These are phyloP conservation scores for Cacatua alba DNA, from an alignment of 2,113 vertebrate genomes.

Conservation along the genomic window DNA sequence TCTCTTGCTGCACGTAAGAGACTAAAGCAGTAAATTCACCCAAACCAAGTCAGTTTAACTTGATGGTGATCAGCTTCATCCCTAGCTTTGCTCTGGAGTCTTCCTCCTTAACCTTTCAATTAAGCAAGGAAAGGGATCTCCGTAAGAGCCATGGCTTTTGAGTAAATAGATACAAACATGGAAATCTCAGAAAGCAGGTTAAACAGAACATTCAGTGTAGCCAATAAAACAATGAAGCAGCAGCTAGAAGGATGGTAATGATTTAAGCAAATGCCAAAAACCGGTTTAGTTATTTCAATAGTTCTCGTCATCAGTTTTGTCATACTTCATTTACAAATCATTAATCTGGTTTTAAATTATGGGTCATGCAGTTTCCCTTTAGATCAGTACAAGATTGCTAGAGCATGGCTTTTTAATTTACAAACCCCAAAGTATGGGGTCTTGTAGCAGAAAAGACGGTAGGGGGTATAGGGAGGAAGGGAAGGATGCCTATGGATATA, in stretches of 20 bases:
- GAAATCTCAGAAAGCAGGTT: neutral
- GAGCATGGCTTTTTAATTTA: neutral
- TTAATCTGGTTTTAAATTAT: neutral
- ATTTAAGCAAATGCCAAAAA: neutral
- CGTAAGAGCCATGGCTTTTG: neutral
- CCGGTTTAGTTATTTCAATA: neutral
- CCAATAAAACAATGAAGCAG: neutral
- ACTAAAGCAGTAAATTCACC: neutral
- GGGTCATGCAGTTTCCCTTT: neutral
- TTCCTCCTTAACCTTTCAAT: neutral
- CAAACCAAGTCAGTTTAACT: neutral
- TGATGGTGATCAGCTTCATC: neutral
- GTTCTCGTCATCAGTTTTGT: neutral
- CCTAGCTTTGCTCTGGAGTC: neutral
- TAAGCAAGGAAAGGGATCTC: neutral
- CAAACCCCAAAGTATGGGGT: neutral
- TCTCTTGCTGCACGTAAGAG: neutral
- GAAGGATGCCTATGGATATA: neutral
- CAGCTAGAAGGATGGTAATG: neutral
- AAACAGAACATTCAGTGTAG: neutral
- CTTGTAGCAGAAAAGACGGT: neutral
- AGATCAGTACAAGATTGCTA: neutral
- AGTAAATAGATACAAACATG: neutral
- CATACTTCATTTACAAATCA: neutral
- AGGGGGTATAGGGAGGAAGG: neutral